phyloP scores from a whole-genome alignment of 2,888 invertebrate genomes.

The Rhyacophila evoluta region DNA sequence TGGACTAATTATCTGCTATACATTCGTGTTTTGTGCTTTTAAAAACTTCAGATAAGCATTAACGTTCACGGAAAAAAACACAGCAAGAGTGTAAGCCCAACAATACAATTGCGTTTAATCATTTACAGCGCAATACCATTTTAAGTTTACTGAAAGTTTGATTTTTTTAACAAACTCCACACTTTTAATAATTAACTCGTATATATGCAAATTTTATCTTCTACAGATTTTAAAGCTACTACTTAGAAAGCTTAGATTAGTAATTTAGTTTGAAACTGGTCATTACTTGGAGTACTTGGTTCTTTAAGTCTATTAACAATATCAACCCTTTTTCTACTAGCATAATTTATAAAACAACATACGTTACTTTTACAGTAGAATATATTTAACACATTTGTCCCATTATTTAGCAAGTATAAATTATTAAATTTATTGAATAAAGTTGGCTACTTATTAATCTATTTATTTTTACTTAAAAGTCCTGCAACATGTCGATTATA shows the following conservation, averaged over 20 bases:
- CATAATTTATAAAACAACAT: too few species aligned
- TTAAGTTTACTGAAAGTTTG: constrained; percentile 7
- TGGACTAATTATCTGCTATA: too few species aligned
- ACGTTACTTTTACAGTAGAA: too few species aligned
- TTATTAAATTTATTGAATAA: too few species aligned
- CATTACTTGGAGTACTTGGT: not conserved
- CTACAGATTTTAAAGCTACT: not conserved
- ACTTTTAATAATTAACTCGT: constrained; percentile 19
- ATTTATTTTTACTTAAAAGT: too few species aligned
- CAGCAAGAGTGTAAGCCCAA: not conserved
- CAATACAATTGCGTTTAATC: constrained; percentile 13
- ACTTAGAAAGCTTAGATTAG: not conserved
- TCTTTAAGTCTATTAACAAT: not conserved
- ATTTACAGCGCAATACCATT: not conserved
- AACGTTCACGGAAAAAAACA: not conserved
- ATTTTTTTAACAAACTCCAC: constrained; percentile 17
- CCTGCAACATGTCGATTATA: too few species aligned
- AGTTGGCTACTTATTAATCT: too few species aligned
- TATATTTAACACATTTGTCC: too few species aligned
- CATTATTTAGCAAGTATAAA: too few species aligned
- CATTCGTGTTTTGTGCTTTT: too few species aligned
- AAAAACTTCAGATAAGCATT: not conserved
- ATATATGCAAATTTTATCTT: constrained; percentile 1
- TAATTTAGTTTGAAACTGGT: not conserved
- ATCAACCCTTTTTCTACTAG: too few species aligned